phyloP scores from a whole-genome alignment of 2,113 vertebrate genomes.

The Monarcha castaneiventris region DNA sequence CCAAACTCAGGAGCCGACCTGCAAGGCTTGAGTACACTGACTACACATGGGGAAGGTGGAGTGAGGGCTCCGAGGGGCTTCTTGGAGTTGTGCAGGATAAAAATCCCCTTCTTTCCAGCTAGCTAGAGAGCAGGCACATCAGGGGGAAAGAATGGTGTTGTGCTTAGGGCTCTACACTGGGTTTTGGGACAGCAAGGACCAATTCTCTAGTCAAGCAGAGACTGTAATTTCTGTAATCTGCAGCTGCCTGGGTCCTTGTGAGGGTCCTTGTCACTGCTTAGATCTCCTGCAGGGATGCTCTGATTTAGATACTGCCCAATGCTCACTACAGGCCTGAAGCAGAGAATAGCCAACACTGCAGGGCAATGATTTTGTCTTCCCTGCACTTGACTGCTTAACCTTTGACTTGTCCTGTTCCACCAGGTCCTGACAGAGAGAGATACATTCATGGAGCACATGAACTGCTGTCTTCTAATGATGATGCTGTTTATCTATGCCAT shows the following conservation, averaged over 20 bases:
- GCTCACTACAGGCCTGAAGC: neutral
- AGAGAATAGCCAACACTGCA: neutral
- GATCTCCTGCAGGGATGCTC: neutral
- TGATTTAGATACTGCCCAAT: neutral
- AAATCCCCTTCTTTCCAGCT: conserved; percentile 29
- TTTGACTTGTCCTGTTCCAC: neutral
- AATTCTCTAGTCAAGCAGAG: neutral
- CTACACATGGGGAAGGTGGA: neutral
- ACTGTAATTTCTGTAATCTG: neutral
- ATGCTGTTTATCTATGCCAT: neutral
- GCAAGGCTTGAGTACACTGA: conserved; percentile 28
- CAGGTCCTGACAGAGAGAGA: neutral
- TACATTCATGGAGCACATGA: neutral
- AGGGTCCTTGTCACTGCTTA: neutral
- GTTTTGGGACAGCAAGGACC: neutral
- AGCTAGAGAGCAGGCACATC: neutral
- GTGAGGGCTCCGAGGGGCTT: neutral
- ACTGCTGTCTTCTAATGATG: neutral
- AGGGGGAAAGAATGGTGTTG: neutral
- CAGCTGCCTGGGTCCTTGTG: neutral
- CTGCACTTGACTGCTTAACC: neutral
- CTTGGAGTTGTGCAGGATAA: conserved; percentile 18
- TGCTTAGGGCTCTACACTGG: neutral
- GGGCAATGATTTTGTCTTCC: neutral
- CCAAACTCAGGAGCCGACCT: conserved; percentile 38